Conservation (phyloP, 2,888 invertebrate genomes). For the Eupithecia subumbrata region DNA sequence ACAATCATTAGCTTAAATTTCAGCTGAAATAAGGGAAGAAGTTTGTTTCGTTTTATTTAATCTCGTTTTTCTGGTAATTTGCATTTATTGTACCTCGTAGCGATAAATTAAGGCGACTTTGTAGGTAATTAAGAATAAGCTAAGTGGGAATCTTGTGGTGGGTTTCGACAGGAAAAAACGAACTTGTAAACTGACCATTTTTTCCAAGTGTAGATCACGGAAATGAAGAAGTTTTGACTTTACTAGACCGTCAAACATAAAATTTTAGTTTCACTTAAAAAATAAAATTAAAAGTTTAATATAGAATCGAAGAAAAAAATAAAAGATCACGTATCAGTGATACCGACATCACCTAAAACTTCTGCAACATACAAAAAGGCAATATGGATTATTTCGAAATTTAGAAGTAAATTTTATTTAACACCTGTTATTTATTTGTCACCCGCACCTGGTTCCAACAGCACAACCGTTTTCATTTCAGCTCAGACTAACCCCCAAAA, state of each 20-base stretch:
- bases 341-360: neutral
- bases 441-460: conserved; percentile 16
- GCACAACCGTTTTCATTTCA: conserved; percentile 23
- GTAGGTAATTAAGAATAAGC: conserved; percentile 18
- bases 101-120: conserved; percentile 14
- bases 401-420: neutral
- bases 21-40: neutral
- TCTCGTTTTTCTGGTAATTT: conserved; percentile 25
- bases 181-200: neutral
- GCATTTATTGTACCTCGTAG: conserved; percentile 4
- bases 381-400: too few relatives aligned
- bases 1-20: neutral
- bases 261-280: neutral
- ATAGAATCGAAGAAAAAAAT: neutral
- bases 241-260: neutral
- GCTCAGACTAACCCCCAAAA: conserved; percentile 43
- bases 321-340: neutral
- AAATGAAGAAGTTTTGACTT: neutral
- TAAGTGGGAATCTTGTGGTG: neutral
- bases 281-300: neutral
- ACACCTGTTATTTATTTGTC: conserved; percentile 7
- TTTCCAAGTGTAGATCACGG: neutral
- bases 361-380: neutral
- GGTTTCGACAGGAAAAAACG: neutral
- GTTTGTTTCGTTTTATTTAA: neutral